Conservation (phyloP, 2,797 vertebrate genomes). For the Thunnus albacares region DNA sequence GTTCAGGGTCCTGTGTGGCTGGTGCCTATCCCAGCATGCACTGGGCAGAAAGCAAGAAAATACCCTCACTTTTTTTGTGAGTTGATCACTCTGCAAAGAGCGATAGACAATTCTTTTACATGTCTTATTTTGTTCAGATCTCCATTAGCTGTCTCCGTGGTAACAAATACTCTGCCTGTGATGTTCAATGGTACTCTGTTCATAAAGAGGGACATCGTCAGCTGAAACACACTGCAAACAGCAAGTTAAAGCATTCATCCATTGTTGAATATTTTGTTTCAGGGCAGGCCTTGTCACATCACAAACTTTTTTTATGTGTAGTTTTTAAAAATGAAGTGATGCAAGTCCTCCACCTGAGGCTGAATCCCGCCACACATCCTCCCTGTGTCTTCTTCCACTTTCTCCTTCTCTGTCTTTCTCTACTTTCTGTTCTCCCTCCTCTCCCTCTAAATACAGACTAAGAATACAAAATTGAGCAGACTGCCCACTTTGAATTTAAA, state of each 20-base stretch:
- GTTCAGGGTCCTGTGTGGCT: not conserved
- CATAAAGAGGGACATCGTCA: conserved; percentile 33
- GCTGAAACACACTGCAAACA: conserved; percentile 39
- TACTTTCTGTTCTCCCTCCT: conserved; percentile 33
- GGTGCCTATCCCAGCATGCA: conserved; percentile 11
- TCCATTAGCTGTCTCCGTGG: conserved; percentile 43
- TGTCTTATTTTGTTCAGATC: conserved; percentile 34
- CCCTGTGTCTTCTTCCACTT: conserved; percentile 1
- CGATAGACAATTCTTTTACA: too few species aligned
- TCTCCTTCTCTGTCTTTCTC: too few species aligned
- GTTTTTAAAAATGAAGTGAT: not conserved
- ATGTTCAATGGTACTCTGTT: conserved; percentile 9
- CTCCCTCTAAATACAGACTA: conserved; percentile 12
- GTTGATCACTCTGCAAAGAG: not conserved
- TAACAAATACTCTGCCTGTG: conserved; percentile 18
- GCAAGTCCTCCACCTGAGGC: not conserved
- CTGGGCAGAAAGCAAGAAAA: not conserved
- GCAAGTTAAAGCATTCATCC: conserved; percentile 26
- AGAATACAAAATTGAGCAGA: not conserved
- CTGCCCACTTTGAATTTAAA: conserved; percentile 6
- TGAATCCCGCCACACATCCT: conserved; percentile 2
- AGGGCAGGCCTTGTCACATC: not conserved
- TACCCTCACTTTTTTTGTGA: not conserved
- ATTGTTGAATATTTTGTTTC: conserved; percentile 1
- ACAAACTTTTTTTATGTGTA: not conserved